A percentile compares a stretch with the other conserved stretches of the same genome.
phyloP scores from a whole-genome alignment of 2,113 vertebrate species.

The Oxyruncus cristatus region DNA sequence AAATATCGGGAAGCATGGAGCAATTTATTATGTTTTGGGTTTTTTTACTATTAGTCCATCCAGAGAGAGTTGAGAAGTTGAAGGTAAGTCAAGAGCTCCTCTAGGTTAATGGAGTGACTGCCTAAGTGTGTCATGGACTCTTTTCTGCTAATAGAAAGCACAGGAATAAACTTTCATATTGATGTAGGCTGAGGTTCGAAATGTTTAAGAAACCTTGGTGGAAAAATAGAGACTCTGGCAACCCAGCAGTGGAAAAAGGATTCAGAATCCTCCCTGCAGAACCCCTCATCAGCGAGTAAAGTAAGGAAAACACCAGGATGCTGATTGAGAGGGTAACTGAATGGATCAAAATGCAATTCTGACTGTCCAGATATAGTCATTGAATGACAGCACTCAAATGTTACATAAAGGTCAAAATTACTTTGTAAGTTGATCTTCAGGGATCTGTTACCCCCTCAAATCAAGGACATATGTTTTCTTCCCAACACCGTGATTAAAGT shows the following conservation, averaged over 20 bases:
- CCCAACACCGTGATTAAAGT: background rate
- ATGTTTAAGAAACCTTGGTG: background rate
- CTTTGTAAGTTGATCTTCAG: background rate
- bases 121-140: background rate
- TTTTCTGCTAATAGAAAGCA: background rate
- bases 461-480: background rate
- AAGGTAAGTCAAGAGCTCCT: background rate
- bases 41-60: background rate
- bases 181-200: background rate
- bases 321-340: background rate
- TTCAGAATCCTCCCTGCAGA: background rate
- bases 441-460: background rate
- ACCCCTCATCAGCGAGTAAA: background rate
- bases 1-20: background rate
- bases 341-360: background rate
- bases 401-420: background rate
- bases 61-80: background rate
- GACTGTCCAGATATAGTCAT: background rate
- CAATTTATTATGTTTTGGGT: background rate
- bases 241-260: background rate
- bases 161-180: background rate
- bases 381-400: background rate
- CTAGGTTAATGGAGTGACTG: background rate
- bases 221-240: background rate
- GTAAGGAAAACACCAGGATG: background rate